These are phyloP conservation scores for Lutraria lutraria DNA, from an alignment of 2,888 invertebrate genomes.

Conservation along the genomic window DNA sequence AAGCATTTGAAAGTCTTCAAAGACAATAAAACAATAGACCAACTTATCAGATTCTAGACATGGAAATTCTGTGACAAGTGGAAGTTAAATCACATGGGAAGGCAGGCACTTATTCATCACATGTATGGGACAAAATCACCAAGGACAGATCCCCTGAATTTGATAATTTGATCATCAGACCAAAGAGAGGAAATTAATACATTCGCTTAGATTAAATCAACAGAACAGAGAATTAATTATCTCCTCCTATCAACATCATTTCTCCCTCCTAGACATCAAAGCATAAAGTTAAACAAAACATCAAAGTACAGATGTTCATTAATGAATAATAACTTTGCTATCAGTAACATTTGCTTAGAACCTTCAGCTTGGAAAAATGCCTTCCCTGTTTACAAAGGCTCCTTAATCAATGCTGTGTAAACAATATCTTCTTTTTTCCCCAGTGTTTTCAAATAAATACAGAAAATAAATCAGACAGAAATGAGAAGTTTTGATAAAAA, in stretches of 20 bases:
- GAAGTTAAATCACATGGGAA: background rate
- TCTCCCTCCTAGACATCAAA: slow-evolving; percentile 45
- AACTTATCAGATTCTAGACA: background rate
- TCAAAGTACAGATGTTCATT: slow-evolving; percentile 59
- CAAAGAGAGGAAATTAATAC: slow-evolving; percentile 26
- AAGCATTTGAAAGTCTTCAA: background rate
- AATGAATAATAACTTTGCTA: slow-evolving; percentile 47
- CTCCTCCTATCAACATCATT: slow-evolving; percentile 41
- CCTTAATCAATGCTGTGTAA: slow-evolving; percentile 45
- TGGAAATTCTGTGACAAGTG: background rate
- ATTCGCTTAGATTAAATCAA: slow-evolving; percentile 16
- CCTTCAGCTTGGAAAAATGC: slow-evolving; percentile 39
- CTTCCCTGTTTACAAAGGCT: slow-evolving; percentile 42
- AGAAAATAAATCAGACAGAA: slow-evolving; percentile 20
- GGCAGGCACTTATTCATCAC: background rate
- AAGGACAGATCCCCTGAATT: background rate
- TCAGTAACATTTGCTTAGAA: slow-evolving; percentile 44
- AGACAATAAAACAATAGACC: background rate
- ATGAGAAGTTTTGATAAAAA: background rate
- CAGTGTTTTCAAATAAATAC: slow-evolving; percentile 10
- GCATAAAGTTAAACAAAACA: slow-evolving; percentile 54
- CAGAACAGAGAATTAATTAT: slow-evolving; percentile 40
- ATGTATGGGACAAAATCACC: background rate
- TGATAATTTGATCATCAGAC: slow-evolving; percentile 13
- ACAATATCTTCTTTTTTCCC: slow-evolving; percentile 29